Conservation (phyloP, 2,888 invertebrate genomes). For the Temnothorax unifasciatus region DNA sequence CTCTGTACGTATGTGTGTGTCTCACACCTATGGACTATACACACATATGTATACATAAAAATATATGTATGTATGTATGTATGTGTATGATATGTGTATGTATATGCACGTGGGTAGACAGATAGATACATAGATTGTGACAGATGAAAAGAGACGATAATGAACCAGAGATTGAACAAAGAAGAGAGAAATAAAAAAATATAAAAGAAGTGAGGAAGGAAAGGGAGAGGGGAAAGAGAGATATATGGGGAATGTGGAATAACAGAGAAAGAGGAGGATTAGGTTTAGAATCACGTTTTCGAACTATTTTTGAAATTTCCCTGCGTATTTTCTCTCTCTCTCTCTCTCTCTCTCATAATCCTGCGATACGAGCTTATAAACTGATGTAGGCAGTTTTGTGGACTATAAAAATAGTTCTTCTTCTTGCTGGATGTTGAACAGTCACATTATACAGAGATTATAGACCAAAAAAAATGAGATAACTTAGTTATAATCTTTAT, state of each 20-base stretch:
- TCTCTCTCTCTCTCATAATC: neutral
- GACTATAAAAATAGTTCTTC: neutral
- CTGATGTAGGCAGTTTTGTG: neutral
- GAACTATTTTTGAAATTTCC: slow-evolving; percentile 67
- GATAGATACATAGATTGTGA: neutral
- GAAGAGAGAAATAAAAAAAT: slow-evolving; percentile 23
- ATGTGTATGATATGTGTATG: neutral
- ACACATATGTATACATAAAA: too few species aligned
- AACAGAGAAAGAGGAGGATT: neutral
- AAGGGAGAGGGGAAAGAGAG: neutral
- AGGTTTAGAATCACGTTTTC: slow-evolving; percentile 37
- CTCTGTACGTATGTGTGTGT: neutral
- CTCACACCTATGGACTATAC: neutral
- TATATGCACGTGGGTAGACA: neutral
- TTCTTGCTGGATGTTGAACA: neutral
- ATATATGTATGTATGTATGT: too few species aligned
- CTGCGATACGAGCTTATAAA: neutral
- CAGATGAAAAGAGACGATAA: neutral
- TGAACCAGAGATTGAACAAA: slow-evolving; percentile 10
- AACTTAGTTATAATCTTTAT: neutral
- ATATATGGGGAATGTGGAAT: slow-evolving; percentile 31
- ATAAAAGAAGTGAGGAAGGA: neutral
- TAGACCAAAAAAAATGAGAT: neutral
- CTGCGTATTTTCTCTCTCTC: slow-evolving; percentile 18
- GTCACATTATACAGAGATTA: neutral